Percentiles rank a stretch among this genome's conserved stretches.
phyloP scores from a whole-genome alignment of 2,888 invertebrate species.

The Teinopalpus imperialis region DNA sequence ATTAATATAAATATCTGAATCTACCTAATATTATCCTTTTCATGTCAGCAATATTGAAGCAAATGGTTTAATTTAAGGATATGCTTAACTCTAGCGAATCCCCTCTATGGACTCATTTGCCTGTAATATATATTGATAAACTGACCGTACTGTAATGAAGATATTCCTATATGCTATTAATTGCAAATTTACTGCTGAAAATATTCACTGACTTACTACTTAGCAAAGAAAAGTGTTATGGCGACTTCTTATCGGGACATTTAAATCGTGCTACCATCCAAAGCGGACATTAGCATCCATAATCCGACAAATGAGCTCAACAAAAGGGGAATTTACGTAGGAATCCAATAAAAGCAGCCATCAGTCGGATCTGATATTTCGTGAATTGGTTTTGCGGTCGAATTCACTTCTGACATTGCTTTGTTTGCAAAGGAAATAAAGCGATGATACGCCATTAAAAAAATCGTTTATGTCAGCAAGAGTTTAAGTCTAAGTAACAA shows the following conservation, averaged over 20 bases:
- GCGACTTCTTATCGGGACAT: slow-evolving; percentile 48
- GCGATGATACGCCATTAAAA: slow-evolving; percentile 35
- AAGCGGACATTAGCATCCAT: slow-evolving; percentile 53
- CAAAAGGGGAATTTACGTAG: slow-evolving; percentile 62
- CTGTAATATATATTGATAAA: slow-evolving; percentile 28
- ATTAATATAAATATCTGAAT: no score
- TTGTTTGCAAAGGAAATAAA: slow-evolving; percentile 16
- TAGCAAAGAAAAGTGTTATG: slow-evolving; percentile 35
- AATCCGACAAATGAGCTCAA: slow-evolving; percentile 60
- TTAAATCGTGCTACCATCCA: slow-evolving; percentile 44
- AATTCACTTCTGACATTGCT: slow-evolving; percentile 15
- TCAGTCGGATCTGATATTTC: slow-evolving; percentile 37
- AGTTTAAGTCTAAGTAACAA: no score
- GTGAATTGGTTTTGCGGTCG: slow-evolving; percentile 30
- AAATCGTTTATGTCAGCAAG: no score
- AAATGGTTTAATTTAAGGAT: not conserved
- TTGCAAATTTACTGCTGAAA: slow-evolving; percentile 41
- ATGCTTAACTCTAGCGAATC: not conserved
- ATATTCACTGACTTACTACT: slow-evolving; percentile 38
- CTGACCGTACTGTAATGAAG: slow-evolving; percentile 43
- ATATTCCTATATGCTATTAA: slow-evolving; percentile 39
- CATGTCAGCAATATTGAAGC: not conserved
- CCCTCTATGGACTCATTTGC: slow-evolving; percentile 11
- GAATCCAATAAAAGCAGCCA: slow-evolving; percentile 52
- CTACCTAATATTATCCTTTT: no score